Conservation (phyloP, 2,113 vertebrate species). For the Peucedramus taeniatus region DNA sequence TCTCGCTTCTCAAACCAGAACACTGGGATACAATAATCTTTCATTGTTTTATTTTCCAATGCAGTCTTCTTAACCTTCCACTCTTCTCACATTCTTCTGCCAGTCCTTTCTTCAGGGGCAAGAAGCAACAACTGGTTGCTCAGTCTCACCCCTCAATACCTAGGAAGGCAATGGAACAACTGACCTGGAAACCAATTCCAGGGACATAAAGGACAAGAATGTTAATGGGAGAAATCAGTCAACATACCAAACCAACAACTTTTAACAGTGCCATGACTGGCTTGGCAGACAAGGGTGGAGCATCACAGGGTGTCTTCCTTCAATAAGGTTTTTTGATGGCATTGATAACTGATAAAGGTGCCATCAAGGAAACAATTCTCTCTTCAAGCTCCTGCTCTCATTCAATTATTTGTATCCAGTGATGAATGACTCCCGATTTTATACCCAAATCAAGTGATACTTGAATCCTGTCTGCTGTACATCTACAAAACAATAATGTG, state of each 20-base stretch:
- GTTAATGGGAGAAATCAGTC: background rate
- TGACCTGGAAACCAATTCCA: background rate
- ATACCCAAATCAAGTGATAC: background rate
- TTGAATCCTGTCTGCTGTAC: background rate
- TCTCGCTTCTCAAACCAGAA: too few species aligned
- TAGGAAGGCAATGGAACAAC: background rate
- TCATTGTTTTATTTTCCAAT: background rate
- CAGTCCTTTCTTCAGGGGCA: background rate
- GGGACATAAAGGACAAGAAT: background rate
- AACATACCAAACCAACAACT: background rate
- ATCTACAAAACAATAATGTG: background rate
- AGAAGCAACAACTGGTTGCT: background rate
- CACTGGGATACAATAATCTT: background rate
- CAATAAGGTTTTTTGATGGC: background rate
- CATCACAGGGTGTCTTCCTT: background rate
- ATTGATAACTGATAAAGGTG: background rate
- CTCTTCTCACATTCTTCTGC: background rate
- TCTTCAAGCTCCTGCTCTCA: background rate
- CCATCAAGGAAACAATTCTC: background rate
- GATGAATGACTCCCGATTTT: background rate
- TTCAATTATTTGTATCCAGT: background rate
- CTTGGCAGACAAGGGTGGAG: background rate
- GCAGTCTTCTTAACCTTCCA: background rate
- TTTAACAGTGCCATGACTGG: background rate
- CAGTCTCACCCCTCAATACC: background rate